Evolutionary conservation across 2,888 invertebrate species (phyloP).

Genomic region (Taphrorychus bicolor): DNA sequence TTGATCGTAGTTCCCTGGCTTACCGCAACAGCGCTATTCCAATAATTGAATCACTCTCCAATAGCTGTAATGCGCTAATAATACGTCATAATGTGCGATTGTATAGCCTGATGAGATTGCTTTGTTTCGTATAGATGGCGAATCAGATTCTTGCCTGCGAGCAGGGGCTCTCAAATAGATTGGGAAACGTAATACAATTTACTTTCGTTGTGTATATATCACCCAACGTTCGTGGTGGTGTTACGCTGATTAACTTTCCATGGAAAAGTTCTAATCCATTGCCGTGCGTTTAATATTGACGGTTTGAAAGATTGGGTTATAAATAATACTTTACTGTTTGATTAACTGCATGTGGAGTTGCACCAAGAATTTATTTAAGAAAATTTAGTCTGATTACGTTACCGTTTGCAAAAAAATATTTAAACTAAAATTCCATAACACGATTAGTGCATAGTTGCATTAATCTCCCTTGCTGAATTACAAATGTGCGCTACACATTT

Average conservation of each 20-base stretch:
- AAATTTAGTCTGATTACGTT: no score
- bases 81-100: constrained; percentile 63
- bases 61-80: constrained; percentile 63
- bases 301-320: no score
- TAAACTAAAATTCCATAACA: no score
- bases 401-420: no score
- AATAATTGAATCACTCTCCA: constrained; percentile 63
- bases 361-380: no score
- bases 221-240: constrained; percentile 35
- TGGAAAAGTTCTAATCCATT: constrained; percentile 36
- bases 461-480: no score
- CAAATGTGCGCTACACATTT: no score
- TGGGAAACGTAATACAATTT: constrained; percentile 59
- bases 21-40: constrained; percentile 59
- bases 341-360: no score
- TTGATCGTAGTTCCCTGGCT: constrained; percentile 47
- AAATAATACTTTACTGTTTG: no score
- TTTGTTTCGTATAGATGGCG: constrained; percentile 57
- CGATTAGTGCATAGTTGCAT: no score
- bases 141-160: constrained; percentile 50
- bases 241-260: constrained; percentile 43
- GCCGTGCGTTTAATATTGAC: constrained; percentile 19
- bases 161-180: constrained; percentile 51
- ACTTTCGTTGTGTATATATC: constrained; percentile 46
- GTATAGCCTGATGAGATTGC: constrained; percentile 62